These are phyloP conservation scores for Archegozetes longisetosus DNA, from an alignment of 1,140 invertebrate species.

Conservation along the genomic window DNA sequence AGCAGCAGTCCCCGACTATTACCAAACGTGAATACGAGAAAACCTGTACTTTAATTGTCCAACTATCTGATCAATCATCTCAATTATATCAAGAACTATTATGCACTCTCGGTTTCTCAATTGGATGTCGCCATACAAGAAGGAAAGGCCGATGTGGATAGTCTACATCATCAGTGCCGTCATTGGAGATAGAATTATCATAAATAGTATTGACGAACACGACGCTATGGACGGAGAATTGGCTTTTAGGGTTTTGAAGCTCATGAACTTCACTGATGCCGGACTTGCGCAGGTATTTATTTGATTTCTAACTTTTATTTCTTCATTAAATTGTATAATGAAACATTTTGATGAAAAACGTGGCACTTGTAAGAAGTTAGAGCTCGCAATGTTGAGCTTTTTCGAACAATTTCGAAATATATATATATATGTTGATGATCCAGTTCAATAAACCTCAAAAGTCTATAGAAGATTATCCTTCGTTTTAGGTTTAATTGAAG, in stretches of 20 bases:
- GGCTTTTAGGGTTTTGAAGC: slow-evolving; percentile 79
- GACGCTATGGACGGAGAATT: slow-evolving; percentile 97
- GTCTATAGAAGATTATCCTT: slow-evolving; percentile 81
- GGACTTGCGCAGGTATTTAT: slow-evolving; percentile 38
- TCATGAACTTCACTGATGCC: slow-evolving; percentile 90
- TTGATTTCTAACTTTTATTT: too few relatives aligned
- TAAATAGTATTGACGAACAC: slow-evolving; percentile 88
- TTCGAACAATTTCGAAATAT: slow-evolving; percentile 98
- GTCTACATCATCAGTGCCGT: slow-evolving; percentile 75
- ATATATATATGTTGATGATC: slow-evolving; percentile 95
- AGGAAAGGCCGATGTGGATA: slow-evolving; percentile 83
- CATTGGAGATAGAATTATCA: slow-evolving; percentile 76
- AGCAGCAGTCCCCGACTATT: slow-evolving; percentile 74
- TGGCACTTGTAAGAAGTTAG: slow-evolving; percentile 83
- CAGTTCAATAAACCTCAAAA: slow-evolving; percentile 40
- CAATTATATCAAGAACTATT: slow-evolving; percentile 68
- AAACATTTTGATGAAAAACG: slow-evolving; percentile 33
- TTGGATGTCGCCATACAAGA: slow-evolving; percentile 47
- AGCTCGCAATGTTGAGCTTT: slow-evolving; percentile 89
- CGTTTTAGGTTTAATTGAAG: slow-evolving; percentile 82
- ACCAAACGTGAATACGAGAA: slow-evolving; percentile 90
- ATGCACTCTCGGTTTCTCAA: slow-evolving; percentile 33
- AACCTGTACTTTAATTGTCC: slow-evolving; percentile 81
- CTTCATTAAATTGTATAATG: neutral
- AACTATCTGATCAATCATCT: slow-evolving; percentile 81